Evolutionary conservation across 53 echinoderm and acorn worm species (phyloP).

Genomic region (Arbacia lixula): DNA sequence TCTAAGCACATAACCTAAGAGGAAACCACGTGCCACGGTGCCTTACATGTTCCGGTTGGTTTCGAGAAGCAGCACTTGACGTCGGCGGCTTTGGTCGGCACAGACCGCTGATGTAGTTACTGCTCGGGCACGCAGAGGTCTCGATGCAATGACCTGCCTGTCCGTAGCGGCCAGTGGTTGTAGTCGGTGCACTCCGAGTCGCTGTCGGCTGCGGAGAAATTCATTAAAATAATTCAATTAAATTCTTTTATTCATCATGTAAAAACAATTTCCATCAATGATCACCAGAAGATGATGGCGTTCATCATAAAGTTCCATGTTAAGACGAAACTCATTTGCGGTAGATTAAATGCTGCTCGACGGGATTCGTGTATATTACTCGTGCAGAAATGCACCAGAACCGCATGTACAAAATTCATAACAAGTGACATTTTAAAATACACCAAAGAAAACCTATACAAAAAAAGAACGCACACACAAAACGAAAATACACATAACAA

Average conservation of each 20-base stretch:
- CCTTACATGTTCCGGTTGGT: constrained; percentile 43
- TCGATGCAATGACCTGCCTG: constrained; percentile 56
- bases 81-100: constrained; percentile 62
- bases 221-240: not conserved
- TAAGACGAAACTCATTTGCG: too few species aligned
- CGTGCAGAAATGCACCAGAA: too few species aligned
- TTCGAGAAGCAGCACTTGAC: constrained; percentile 72
- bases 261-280: not conserved
- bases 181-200: constrained; percentile 60
- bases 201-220: constrained; percentile 54
- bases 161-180: constrained; percentile 43
- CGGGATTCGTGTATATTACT: too few species aligned
- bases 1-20: too few species aligned
- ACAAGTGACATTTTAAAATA: too few species aligned
- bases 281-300: not conserved
- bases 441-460: too few species aligned
- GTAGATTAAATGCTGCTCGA: too few species aligned
- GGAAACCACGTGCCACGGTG: too few species aligned
- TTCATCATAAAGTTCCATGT: too few species aligned
- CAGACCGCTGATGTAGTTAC: constrained; percentile 61
- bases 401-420: too few species aligned
- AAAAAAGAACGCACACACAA: too few species aligned
- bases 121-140: constrained; percentile 42
- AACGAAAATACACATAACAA: too few species aligned
- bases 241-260: not conserved